Evolutionary conservation across 1,140 invertebrate species (phyloP), one percentile per base, ranked within the genome.

Genomic region (Hycleus cichorii): DNA sequence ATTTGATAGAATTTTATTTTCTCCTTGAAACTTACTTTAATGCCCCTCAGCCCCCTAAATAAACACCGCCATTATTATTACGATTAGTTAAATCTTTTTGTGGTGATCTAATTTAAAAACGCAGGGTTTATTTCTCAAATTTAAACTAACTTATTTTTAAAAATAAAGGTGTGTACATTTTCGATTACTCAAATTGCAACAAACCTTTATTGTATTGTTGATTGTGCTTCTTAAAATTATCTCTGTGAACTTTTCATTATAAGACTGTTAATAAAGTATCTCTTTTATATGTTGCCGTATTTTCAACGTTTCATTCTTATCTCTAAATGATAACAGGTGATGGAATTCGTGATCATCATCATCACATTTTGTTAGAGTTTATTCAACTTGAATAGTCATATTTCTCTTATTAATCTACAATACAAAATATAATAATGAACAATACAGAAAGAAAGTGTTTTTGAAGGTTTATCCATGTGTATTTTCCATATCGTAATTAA

Each of bases 401-500:
- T 42, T 45, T 53, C 51, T 53, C 45, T 53, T 53, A 53, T 53
- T 27, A 53, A 53, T 53, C 51, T 53, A 53, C 51, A 53, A 53
- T 53, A 53, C 51, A 53, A 53, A 53, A 53, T 53, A 53, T 53
- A 53, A 53, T 53, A 53, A 53, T 53, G 46, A 53, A 53, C 51
- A 45, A 53, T 53, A 53, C 51, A 53, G 40, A 38, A 18, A 46
- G 45, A 32, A 27, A 46, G 51, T 53, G 51, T 32, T 32, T 32
- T 32, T 50, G 25, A 54, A 68, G 60, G 65, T 64, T 62, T 65
- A 69, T 69, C 59, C 67, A 68, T 65, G 64, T 70, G 69, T 70
- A 69, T 70, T 67, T 67, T 65, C 60, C 62, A 64, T 63, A 65
- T 65, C 48, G 47, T 70, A 66, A 69, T 68, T 67, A 67, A 65